Percentiles rank a stretch among this genome's conserved stretches.
These are phyloP conservation scores for Oostethus manadensis DNA, from an alignment of 2,113 vertebrate genomes.

Conservation along the genomic window DNA sequence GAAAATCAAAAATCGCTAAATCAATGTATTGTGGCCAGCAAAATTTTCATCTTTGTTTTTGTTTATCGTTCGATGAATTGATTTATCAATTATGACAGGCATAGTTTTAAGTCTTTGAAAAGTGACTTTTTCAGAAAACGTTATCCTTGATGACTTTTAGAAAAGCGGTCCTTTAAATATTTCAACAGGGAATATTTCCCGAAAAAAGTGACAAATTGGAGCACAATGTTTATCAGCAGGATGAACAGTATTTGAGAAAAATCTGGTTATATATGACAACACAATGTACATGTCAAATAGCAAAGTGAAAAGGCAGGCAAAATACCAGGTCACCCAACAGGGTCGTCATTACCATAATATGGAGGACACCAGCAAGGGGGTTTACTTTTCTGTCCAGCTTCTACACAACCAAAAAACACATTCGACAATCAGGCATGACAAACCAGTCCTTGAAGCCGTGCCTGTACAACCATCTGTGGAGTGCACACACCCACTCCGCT, in stretches of 20 bases:
- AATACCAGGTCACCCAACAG: neutral
- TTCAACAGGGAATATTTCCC: too few species aligned
- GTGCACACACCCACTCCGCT: constrained; percentile 41
- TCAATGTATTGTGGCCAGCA: too few species aligned
- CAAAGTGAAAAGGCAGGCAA: neutral
- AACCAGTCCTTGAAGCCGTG: constrained; percentile 15
- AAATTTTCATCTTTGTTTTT: too few species aligned
- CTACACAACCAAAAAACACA: constrained; percentile 17
- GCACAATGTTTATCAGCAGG: too few species aligned
- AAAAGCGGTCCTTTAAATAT: too few species aligned
- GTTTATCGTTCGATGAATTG: too few species aligned
- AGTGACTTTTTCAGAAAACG: too few species aligned
- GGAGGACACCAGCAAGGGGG: constrained; percentile 16
- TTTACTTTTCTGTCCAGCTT: constrained; percentile 6
- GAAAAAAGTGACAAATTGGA: too few species aligned
- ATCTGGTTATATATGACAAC: neutral
- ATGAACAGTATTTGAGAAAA: neutral
- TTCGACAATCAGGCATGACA: constrained; percentile 35
- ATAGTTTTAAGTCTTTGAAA: too few species aligned
- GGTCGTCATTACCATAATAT: neutral
- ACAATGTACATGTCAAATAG: neutral
- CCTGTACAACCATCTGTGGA: constrained; percentile 46
- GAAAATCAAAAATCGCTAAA: too few species aligned
- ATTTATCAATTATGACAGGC: too few species aligned
- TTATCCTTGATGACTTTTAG: too few species aligned